Evolutionary conservation across 2,797 vertebrate genomes (phyloP).

Genomic region (Crenichthys baileyi): DNA sequence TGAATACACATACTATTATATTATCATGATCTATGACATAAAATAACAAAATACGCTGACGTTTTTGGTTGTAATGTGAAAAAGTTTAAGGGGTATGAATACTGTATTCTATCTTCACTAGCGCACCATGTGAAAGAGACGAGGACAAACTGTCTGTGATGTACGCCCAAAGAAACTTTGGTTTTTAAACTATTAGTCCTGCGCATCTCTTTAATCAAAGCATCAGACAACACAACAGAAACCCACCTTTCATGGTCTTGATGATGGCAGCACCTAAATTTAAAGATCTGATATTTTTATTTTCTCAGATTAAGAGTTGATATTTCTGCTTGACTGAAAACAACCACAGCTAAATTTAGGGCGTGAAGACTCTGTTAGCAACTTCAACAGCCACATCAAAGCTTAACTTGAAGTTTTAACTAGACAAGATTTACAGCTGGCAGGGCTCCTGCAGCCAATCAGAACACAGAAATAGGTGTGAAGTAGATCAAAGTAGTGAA

Average conservation of each 20-base stretch:
- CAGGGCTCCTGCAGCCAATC: constrained; percentile 40
- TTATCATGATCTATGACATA: not conserved
- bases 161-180: not conserved
- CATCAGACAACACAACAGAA: not conserved
- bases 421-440: constrained; percentile 1
- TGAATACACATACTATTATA: not conserved
- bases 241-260: not conserved
- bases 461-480: constrained; percentile 20
- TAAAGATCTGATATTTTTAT: too few relatives aligned
- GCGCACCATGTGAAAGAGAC: not conserved
- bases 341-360: not conserved
- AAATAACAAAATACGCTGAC: not conserved
- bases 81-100: not conserved
- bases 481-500: constrained; percentile 30
- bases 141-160: not conserved
- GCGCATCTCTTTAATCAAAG: not conserved
- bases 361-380: not conserved
- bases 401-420: not conserved
- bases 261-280: not conserved
- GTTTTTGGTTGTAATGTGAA: not conserved
- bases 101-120: not conserved
- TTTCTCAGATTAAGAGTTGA: not conserved
- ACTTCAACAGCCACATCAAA: not conserved
- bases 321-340: not conserved
- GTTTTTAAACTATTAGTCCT: not conserved